Evolutionary conservation across 1,140 invertebrate genomes (phyloP).

Genomic region (Carposina sasakii): DNA sequence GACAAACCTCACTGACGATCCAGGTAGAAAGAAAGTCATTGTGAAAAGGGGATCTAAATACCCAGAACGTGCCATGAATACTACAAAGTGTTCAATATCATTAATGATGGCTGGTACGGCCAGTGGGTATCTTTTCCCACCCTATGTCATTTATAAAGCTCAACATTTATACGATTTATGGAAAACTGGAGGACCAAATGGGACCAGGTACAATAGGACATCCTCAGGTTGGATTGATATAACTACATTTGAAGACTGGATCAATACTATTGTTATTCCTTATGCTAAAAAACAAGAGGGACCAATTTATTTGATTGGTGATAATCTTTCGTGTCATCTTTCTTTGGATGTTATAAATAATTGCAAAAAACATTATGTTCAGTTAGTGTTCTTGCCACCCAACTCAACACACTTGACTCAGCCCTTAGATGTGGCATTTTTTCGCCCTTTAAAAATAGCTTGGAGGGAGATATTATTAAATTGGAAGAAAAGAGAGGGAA

Average conservation of each 20-base stretch:
- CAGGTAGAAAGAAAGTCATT: constrained; percentile 8
- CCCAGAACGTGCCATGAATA: constrained; percentile 10
- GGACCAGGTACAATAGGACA: constrained; percentile 20
- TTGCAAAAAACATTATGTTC: constrained; percentile 45
- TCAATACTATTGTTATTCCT: constrained; percentile 26
- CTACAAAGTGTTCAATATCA: constrained; percentile 5
- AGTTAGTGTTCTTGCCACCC: constrained; percentile 49
- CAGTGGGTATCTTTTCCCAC: constrained; percentile 11
- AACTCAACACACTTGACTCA: constrained; percentile 61
- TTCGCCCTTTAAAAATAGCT: constrained; percentile 41
- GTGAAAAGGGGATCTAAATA: constrained; percentile 13
- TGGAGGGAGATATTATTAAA: constrained; percentile 48
- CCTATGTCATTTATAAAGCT: constrained; percentile 19
- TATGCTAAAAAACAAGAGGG: constrained; percentile 31
- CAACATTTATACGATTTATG: constrained; percentile 33
- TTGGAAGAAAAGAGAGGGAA: constrained; percentile 35
- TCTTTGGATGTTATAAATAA: constrained; percentile 34
- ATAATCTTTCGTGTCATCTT: constrained; percentile 58
- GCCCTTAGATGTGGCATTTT: constrained; percentile 62
- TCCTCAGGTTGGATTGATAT: constrained; percentile 40
- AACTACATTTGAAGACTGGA: constrained; percentile 34
- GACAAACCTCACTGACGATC: not conserved
- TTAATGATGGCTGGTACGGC: constrained; percentile 15
- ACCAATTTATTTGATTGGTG: constrained; percentile 41
- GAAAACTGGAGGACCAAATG: constrained; percentile 20